phyloP scores from a whole-genome alignment of 2,797 vertebrate genomes.

The Denticeps clupeoides region DNA sequence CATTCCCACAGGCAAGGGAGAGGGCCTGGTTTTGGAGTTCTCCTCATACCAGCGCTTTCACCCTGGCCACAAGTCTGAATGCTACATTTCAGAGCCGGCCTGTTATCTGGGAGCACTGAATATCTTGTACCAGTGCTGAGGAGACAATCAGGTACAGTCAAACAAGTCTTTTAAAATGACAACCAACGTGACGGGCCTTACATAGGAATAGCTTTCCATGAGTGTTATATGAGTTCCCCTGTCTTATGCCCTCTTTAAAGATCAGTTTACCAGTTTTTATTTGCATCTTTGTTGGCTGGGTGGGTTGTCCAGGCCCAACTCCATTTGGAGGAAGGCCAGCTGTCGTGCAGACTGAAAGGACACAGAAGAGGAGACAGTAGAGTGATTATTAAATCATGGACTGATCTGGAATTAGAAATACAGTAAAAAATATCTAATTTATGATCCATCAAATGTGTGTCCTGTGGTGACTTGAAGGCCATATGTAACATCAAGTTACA shows the following conservation, averaged over 20 bases:
- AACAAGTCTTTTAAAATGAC: too few species aligned
- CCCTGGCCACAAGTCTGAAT: slow-evolving; percentile 47
- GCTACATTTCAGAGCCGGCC: slow-evolving; percentile 78
- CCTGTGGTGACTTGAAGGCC: too few species aligned
- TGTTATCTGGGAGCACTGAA: slow-evolving; percentile 70
- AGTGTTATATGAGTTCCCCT: too few species aligned
- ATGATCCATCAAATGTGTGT: too few species aligned
- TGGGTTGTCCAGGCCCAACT: slow-evolving; percentile 57
- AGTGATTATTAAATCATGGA: background rate
- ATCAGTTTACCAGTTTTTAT: background rate
- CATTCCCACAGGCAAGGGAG: slow-evolving; percentile 62
- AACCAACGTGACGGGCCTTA: too few species aligned
- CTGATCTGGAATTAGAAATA: too few species aligned
- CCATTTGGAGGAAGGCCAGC: slow-evolving; percentile 76
- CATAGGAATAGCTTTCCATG: too few species aligned
- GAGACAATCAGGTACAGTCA: background rate
- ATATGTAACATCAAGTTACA: too few species aligned
- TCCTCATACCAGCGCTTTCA: slow-evolving; percentile 56
- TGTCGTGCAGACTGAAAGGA: slow-evolving; percentile 70
- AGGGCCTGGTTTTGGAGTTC: slow-evolving; percentile 78
- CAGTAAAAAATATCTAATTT: too few species aligned
- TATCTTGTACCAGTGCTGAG: slow-evolving; percentile 74
- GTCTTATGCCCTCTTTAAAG: background rate
- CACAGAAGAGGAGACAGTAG: slow-evolving; percentile 10
- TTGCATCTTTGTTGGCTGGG: slow-evolving; percentile 1